Base-by-base conservation (phyloP, 2,797 vertebrate genomes). In the Chelidonichthys spinosus region DNA sequence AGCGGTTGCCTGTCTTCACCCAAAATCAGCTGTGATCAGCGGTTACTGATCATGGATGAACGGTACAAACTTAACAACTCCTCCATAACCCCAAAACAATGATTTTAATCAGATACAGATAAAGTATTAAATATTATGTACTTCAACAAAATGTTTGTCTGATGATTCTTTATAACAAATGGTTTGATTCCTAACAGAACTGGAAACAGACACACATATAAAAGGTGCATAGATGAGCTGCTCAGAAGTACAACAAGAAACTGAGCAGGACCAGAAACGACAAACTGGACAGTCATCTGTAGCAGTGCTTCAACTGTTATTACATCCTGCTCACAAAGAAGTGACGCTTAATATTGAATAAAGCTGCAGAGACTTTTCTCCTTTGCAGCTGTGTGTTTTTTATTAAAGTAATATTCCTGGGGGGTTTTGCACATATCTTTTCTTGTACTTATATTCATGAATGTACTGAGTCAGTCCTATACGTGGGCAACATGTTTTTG, bases 331-430 rank as follows among this genome's bases (percentile, higher is more conserved):
- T 35, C 18, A 42, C 64, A 52, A 61, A 13, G 42, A 43, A 44
- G 11, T 73, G 8, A 49, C 36, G 40, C 6, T 47, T 63, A 36
- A 85, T 49, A 37, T 64, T 61, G 56, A 60, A 54, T 36, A 36
- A 70, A 25, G 25, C 25, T 25, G 25, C 25, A 25, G 25, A 25
- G 25, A 25, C 25, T 25, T 25, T 25, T 25, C 25, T 25, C 25
- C 25, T 25, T 25, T 25, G 25, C 25, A 25, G 25, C 25, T 43
- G 42, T 14, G 44, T 49, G 47, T 49, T 4, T 47, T 6, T 39
- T 33, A 42, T 63, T 25, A 32, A 5, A 39, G 4, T 35, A 4
- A 9, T 53, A 13, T 36, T 53, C 32, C 0, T 3, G 3, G 37
- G 7, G 3, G 37, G 7, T 33, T 52, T 53, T 36, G 5, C 25